Evolutionary conservation across 2,797 vertebrate genomes (phyloP).

Genomic region (Australoheros facetus): DNA sequence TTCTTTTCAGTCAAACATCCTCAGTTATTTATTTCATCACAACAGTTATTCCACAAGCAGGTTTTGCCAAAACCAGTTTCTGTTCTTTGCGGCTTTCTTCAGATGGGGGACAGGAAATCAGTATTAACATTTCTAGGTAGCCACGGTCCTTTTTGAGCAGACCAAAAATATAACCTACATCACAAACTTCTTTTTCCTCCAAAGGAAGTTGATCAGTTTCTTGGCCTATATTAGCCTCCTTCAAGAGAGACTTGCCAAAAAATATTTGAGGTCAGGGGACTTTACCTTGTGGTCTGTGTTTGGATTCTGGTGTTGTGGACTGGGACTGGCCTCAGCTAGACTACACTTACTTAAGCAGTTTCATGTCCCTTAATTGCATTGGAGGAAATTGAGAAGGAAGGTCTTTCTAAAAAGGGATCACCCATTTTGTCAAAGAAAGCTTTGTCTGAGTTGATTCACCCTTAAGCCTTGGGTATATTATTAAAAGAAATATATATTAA

Average conservation of each 20-base stretch:
- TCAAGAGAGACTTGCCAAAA: constrained; percentile 39
- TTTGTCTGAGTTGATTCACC: constrained; percentile 69
- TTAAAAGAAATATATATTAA: constrained; percentile 67
- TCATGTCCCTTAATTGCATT: constrained; percentile 61
- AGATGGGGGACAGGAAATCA: neutral
- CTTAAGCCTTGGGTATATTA: constrained; percentile 73
- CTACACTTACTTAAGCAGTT: constrained; percentile 70
- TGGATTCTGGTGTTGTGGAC: constrained; percentile 1
- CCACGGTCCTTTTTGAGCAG: constrained; percentile 31
- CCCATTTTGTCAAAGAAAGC: constrained; percentile 61
- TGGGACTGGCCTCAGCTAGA: constrained; percentile 63
- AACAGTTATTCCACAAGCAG: constrained; percentile 4
- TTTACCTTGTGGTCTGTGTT: constrained; percentile 17
- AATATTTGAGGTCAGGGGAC: constrained; percentile 4
- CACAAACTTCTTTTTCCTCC: constrained; percentile 9
- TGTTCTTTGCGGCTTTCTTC: neutral
- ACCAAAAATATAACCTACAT: constrained; percentile 31
- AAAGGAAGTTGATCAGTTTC: constrained; percentile 8
- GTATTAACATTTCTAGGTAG: constrained; percentile 28
- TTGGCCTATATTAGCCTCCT: neutral
- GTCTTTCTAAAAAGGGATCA: constrained; percentile 35
- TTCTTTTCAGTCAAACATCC: constrained; percentile 24
- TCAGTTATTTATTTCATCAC: constrained; percentile 26
- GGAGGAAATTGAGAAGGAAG: constrained; percentile 30
- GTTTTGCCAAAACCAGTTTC: constrained; percentile 48